phyloP scores from a whole-genome alignment of 2,113 vertebrate species.

The Scophthalmus maximus region DNA sequence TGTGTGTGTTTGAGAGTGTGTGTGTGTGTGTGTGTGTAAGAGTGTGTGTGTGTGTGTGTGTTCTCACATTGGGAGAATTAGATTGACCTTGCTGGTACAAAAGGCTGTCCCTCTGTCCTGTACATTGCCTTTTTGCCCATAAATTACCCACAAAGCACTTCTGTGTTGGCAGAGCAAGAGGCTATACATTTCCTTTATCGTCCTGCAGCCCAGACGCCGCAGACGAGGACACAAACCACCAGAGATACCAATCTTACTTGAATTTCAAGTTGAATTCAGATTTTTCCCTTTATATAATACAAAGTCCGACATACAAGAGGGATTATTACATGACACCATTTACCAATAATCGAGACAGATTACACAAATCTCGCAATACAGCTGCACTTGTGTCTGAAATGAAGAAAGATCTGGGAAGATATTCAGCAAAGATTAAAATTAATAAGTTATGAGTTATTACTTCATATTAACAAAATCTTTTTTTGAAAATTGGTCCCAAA shows the following conservation, averaged over 20 bases:
- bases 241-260: slow-evolving; percentile 7
- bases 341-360: too few species aligned
- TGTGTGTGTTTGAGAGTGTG: slow-evolving; percentile 16
- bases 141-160: slow-evolving; percentile 75
- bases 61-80: slow-evolving; percentile 57
- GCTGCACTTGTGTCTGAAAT: too few species aligned
- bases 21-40: slow-evolving; percentile 11
- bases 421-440: too few species aligned
- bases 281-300: not conserved
- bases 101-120: slow-evolving; percentile 44
- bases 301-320: not conserved
- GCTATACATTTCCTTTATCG: slow-evolving; percentile 76
- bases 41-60: slow-evolving; percentile 21
- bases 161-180: slow-evolving; percentile 52
- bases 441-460: too few species aligned
- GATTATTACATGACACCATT: not conserved
- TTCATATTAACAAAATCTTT: too few species aligned
- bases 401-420: too few species aligned
- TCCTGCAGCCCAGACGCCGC: slow-evolving; percentile 53
- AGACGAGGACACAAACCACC: slow-evolving; percentile 54
- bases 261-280: too few species aligned
- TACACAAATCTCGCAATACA: too few species aligned
- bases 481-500: too few species aligned
- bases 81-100: slow-evolving; percentile 64
- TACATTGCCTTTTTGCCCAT: slow-evolving; percentile 43